These are phyloP conservation scores for Zeuzera pyrina DNA, from an alignment of 2,888 invertebrate genomes.

Conservation along the genomic window DNA sequence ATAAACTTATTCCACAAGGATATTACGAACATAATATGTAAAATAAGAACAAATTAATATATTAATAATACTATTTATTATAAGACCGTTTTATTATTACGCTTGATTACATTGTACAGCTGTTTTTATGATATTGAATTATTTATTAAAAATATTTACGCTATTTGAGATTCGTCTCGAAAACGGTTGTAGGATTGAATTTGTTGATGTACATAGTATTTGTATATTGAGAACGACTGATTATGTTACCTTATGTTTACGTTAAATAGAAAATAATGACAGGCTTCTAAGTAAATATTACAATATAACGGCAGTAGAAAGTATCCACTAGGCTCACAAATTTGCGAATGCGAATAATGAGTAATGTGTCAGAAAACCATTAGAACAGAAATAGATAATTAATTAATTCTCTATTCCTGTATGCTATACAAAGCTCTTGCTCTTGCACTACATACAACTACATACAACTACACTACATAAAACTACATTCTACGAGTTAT, in stretches of 20 bases:
- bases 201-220: conserved; percentile 53
- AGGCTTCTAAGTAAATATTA: conserved; percentile 1
- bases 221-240: conserved; percentile 43
- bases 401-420: too few relatives aligned
- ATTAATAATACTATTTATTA: neutral
- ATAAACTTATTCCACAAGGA: conserved; percentile 23
- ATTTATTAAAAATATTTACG: conserved; percentile 28
- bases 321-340: too few relatives aligned
- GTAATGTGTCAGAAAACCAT: too few relatives aligned
- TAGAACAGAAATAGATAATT: too few relatives aligned
- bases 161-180: conserved; percentile 30
- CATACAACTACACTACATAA: too few relatives aligned
- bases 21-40: neutral
- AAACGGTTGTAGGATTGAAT: conserved; percentile 39
- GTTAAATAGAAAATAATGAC: conserved; percentile 5
- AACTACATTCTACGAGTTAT: too few relatives aligned
- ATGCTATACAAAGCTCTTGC: too few relatives aligned
- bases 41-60: neutral
- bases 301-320: conserved; percentile 2
- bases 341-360: too few relatives aligned
- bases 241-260: conserved; percentile 29
- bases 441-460: too few relatives aligned
- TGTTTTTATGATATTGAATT: conserved; percentile 21
- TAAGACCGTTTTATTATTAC: conserved; percentile 11
- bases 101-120: conserved; percentile 18